Conservation (phyloP, 2,888 invertebrate genomes). For the Trypoxylon attenuatum region DNA sequence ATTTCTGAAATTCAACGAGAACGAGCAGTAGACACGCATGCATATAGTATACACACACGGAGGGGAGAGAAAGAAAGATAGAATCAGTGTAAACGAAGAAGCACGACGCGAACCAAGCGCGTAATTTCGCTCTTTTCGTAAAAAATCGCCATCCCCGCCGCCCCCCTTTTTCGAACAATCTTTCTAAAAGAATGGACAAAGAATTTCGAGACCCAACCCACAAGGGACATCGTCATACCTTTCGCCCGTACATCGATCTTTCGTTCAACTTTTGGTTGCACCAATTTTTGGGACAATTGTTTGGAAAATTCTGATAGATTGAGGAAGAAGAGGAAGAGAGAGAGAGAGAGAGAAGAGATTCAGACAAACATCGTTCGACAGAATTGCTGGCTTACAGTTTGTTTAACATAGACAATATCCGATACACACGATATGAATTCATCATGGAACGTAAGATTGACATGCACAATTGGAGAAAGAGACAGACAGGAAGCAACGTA, state of each 20-base stretch:
- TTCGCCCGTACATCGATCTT: conserved; percentile 48
- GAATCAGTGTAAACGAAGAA: conserved; percentile 31
- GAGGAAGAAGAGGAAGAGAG: conserved; percentile 9
- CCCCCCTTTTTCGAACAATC: conserved; percentile 57
- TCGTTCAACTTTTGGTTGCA: conserved; percentile 41
- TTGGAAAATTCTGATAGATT: conserved; percentile 9
- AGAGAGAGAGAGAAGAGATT: neutral
- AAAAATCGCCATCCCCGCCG: conserved; percentile 47
- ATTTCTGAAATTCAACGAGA: conserved; percentile 34
- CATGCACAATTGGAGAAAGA: conserved; percentile 3
- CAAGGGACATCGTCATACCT: conserved; percentile 48
- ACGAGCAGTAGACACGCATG: neutral
- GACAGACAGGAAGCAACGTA: conserved; percentile 8
- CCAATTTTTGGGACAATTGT: conserved; percentile 17
- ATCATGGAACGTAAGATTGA: neutral
- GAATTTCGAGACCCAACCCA: conserved; percentile 39
- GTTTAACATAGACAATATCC: neutral
- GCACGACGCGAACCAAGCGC: conserved; percentile 50
- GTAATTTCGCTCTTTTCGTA: conserved; percentile 54
- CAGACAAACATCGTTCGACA: conserved; percentile 48
- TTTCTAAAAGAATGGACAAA: conserved; percentile 45
- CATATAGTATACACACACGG: conserved; percentile 1
- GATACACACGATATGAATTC: conserved; percentile 12
- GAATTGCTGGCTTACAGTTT: conserved; percentile 60
- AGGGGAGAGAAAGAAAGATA: conserved; percentile 5